Evolutionary conservation across 2,888 invertebrate genomes (phyloP).

Genomic region (Drosophila rubida): DNA sequence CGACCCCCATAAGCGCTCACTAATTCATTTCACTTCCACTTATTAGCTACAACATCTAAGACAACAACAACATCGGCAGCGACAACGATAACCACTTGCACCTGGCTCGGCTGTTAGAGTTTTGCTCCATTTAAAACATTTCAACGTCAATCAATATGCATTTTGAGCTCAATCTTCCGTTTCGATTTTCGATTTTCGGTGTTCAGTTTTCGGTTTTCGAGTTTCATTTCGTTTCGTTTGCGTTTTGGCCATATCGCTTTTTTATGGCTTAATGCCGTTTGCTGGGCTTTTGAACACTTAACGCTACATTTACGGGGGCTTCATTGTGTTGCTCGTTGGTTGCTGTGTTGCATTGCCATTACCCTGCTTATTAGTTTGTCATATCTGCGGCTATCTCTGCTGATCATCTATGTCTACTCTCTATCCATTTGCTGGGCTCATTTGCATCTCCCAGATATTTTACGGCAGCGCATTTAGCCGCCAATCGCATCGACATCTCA

Average conservation of each 20-base stretch:
- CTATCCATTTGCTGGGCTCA: slow-evolving; percentile 24
- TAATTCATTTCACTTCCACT: slow-evolving; percentile 82
- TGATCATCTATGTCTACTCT: slow-evolving; percentile 41
- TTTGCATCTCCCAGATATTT: slow-evolving; percentile 67
- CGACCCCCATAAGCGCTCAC: slow-evolving; percentile 81
- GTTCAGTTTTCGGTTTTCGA: slow-evolving; percentile 25
- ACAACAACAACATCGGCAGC: slow-evolving; percentile 18
- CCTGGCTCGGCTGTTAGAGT: slow-evolving; percentile 61
- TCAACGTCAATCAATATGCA: slow-evolving; percentile 82
- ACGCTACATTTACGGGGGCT: slow-evolving; percentile 70
- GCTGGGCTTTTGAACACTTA: slow-evolving; percentile 75
- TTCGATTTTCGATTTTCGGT: slow-evolving; percentile 40
- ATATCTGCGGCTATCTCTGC: slow-evolving; percentile 50
- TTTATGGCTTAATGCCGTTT: slow-evolving; percentile 81
- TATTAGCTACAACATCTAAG: slow-evolving; percentile 67
- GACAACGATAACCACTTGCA: slow-evolving; percentile 64
- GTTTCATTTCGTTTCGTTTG: slow-evolving; percentile 29
- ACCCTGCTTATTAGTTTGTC: slow-evolving; percentile 66
- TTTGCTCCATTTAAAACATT: slow-evolving; percentile 77
- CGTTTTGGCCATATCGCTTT: slow-evolving; percentile 64
- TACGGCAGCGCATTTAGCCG: slow-evolving; percentile 57
- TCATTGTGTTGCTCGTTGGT: slow-evolving; percentile 36
- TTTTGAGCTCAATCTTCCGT: slow-evolving; percentile 75
- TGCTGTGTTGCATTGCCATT: slow-evolving; percentile 44
- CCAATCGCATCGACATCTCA: slow-evolving; percentile 3